Base-by-base conservation (phyloP, 2,113 vertebrate species). In the Pachypanchax playfairii region DNA sequence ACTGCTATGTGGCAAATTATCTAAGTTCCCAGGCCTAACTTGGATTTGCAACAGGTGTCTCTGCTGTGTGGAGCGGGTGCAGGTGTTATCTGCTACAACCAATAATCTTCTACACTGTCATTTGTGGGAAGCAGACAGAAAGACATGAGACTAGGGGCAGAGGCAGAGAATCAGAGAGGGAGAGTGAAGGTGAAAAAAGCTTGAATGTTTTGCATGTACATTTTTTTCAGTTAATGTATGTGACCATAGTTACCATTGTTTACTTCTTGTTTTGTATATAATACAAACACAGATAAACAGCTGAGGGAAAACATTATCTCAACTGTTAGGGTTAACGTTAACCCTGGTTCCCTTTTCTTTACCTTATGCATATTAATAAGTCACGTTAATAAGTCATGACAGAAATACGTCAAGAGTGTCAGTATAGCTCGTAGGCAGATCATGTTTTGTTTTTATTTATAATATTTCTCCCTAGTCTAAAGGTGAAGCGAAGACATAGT, bases 21-120 rank as follows among this genome's bases (percentile, higher is more conserved):
- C 46, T n/a, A 29, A 28, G 57, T 85, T 84, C 46, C 28, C 49
- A 83, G 54, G 72, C 44, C 26, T 68, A 49, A 47, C 22, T 43
- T 38, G 42, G 51, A 41, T 66, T 48, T 64, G 59, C 79, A 92
- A 76, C 88, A 93, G 85, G 87, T 91, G 88, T 88, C 80, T 51
- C 38, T 83, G 62, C 2, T 28, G 66, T 61, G 68, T 46, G 75
- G 57, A 74, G 49, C 57, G 65, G 22, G 2, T 80, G 55, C 90
- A 92, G 90, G 89, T 93, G 88, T 89, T 90, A 48, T 62, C 69
- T 46, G 62, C 69, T 44, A 18, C 21, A 91, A 75, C 80, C 80
- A 87, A 22, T 76, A 89, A 80, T 88, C 77, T 82, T 71, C 67
- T 61, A 55, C 70, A 68, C 21, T 36, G 44, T 47, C 55, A 44